These are phyloP conservation scores for Unio pictorum DNA, from an alignment of 2,888 invertebrate genomes.

Conservation along the genomic window DNA sequence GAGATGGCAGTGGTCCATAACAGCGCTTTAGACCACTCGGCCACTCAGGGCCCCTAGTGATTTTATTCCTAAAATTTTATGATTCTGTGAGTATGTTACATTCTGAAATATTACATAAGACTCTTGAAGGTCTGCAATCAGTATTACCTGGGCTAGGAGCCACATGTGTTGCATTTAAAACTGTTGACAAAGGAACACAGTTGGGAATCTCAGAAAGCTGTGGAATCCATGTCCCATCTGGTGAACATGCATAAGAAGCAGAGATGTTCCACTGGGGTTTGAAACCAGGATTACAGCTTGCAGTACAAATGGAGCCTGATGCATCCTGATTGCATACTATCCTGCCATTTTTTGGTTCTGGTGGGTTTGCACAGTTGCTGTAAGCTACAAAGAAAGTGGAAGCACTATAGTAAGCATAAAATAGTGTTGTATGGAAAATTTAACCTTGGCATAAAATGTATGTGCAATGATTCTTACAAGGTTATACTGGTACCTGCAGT, in stretches of 20 bases:
- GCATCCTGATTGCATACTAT: constrained; percentile 40
- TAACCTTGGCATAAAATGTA: too few relatives aligned
- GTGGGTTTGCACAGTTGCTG: constrained; percentile 41
- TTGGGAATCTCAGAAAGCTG: constrained; percentile 42
- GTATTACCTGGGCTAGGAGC: constrained; percentile 3
- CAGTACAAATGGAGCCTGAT: constrained; percentile 42
- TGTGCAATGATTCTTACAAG: too few relatives aligned
- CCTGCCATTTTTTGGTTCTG: constrained; percentile 41
- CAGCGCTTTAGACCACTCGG: too few relatives aligned
- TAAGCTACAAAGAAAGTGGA: constrained; percentile 22
- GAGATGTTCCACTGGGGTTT: constrained; percentile 43
- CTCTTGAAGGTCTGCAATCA: not conserved
- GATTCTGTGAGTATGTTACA: too few relatives aligned
- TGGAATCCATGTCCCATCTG: constrained; percentile 52
- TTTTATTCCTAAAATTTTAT: too few relatives aligned
- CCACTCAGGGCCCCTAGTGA: too few relatives aligned
- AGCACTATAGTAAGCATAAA: too few relatives aligned
- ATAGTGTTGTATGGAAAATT: too few relatives aligned
- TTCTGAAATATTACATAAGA: too few relatives aligned
- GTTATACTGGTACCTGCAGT: too few relatives aligned
- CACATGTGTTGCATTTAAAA: constrained; percentile 19
- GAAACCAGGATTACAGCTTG: constrained; percentile 45
- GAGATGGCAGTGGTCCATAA: too few relatives aligned
- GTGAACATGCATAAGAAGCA: constrained; percentile 39
- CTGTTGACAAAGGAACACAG: constrained; percentile 38